Evolutionary conservation across 2,797 vertebrate species (phyloP), one percentile per base, ranked within the genome.

Genomic region (Sciurus vulgaris): DNA sequence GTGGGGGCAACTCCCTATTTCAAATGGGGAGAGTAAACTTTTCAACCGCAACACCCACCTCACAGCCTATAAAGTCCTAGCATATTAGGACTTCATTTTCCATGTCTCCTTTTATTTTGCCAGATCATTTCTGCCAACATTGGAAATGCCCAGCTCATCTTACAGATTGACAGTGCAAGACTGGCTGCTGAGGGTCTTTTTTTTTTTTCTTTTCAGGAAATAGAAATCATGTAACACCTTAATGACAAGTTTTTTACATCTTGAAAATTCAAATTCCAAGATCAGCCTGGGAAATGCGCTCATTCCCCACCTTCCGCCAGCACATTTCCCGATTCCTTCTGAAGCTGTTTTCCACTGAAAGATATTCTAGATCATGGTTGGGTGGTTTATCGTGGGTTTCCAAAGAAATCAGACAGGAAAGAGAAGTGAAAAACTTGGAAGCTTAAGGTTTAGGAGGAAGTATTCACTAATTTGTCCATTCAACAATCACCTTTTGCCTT

Each of bases 101-200:
- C 49, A 5, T 4, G 35, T 78, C 72, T 89, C 26, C 10, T 28
- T 54, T 13, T 49, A 2, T 54, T 92, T 63, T 94, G 95, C 93
- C 98, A 99, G 99, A 99, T 99, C 97, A 98, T 98, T 96, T 96
- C 97, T 33, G 99, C 99, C 92, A 98, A 97, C 86, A 90, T 98
- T 0, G 54, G 97, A 87, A 99, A 99, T 0, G 99, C 99, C 33
- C 98, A 98, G 76, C 97, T 99, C 97, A 98, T 99, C 96, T 95
- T 99, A 96, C 97, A 98, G 94, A 98, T 99, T 0, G 99, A 99
- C 96, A 99, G 99, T 0, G 99, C 99, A 89, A 99, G 99, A 92
- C 98, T 99, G 98, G 99, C 99, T 90, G 99, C 99, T 11, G 99
- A 35, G 9, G 8, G n/a, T n/a, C n/a, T n/a, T n/a, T n/a, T 44